A percentile compares a stretch with the other conserved stretches of the same genome.
Evolutionary conservation across 2,113 vertebrate genomes (phyloP).

Genomic region (Tachysurus fulvidraco): DNA sequence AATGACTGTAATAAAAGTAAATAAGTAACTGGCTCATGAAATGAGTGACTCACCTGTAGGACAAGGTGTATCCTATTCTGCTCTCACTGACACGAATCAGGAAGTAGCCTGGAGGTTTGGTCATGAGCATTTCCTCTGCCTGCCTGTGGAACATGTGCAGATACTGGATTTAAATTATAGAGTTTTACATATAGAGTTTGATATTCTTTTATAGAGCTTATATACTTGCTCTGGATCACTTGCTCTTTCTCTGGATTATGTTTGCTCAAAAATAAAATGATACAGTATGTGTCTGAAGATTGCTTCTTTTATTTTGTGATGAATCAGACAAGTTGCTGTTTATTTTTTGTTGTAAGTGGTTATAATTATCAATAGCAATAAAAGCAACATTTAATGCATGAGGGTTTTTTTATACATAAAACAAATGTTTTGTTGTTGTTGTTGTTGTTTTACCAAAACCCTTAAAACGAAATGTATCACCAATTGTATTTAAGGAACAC

Average conservation of each 20-base stretch:
- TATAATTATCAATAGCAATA: neutral
- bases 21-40: neutral
- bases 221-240: neutral
- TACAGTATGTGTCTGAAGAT: neutral
- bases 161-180: neutral
- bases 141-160: conserved; percentile 62
- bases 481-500: neutral
- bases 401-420: neutral
- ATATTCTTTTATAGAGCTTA: neutral
- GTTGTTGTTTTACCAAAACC: neutral
- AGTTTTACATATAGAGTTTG: neutral
- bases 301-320: conserved; percentile 2
- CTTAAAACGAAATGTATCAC: neutral
- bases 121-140: conserved; percentile 74
- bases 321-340: neutral
- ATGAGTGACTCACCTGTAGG: conserved; percentile 73
- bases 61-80: conserved; percentile 80
- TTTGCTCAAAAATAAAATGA: neutral
- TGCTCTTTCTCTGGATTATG: too few species aligned
- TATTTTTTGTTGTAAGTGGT: neutral
- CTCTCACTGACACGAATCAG: conserved; percentile 83
- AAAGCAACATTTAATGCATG: neutral
- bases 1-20: neutral
- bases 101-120: conserved; percentile 74
- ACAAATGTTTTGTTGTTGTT: neutral